Conservation (phyloP, 1,140 invertebrate species). For the Heterodera schachtii region DNA sequence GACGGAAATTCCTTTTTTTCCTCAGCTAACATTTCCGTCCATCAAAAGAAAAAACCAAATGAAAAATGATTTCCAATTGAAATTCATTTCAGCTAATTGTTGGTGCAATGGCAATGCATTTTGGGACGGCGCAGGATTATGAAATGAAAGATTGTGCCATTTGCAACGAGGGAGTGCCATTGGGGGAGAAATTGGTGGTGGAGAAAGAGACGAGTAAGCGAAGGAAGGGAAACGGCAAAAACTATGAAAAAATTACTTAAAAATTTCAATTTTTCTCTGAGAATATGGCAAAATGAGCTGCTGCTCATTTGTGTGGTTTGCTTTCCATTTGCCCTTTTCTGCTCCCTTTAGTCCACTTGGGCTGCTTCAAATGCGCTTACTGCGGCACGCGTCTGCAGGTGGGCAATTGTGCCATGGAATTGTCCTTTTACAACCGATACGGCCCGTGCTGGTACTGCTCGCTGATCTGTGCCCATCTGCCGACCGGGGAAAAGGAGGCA, state of each 20-base stretch:
- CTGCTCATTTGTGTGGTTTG: too few relatives aligned
- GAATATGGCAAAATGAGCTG: not conserved
- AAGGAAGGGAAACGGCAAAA: too few relatives aligned
- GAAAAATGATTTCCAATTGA: not conserved
- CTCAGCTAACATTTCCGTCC: not conserved
- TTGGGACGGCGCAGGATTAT: conserved; percentile 24
- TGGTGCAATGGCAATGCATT: not conserved
- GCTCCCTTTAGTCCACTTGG: conserved; percentile 29
- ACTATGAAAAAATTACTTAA: too few relatives aligned
- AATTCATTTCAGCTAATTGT: not conserved
- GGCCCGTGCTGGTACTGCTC: conserved; percentile 32
- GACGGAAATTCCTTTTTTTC: not conserved
- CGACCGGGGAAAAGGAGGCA: conserved; percentile 24
- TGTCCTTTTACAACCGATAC: conserved; percentile 28
- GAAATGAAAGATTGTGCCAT: conserved; percentile 25
- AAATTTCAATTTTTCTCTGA: too few relatives aligned
- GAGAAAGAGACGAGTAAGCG: conserved; percentile 33
- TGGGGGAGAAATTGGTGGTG: conserved; percentile 28
- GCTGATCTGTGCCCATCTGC: conserved; percentile 29
- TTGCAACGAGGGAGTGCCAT: conserved; percentile 15
- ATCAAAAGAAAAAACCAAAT: not conserved
- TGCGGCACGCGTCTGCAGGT: conserved; percentile 32
- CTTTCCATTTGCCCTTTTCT: too few relatives aligned
- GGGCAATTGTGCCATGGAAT: conserved; percentile 33
- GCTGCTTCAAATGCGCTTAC: conserved; percentile 30